Conservation (phyloP, 2,888 invertebrate species). For the Charanyca ferruginea region DNA sequence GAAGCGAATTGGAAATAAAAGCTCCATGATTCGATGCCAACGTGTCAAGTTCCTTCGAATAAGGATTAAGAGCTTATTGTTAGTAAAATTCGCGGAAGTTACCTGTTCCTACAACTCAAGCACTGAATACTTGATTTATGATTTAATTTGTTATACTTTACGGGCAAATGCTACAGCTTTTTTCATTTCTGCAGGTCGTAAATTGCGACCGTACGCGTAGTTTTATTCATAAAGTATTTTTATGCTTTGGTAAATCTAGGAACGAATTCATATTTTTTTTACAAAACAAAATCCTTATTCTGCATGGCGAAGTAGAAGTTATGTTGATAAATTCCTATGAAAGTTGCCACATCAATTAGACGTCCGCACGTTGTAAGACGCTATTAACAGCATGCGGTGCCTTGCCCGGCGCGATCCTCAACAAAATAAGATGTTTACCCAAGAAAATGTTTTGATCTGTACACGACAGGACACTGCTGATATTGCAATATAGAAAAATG, state of each 20-base stretch:
- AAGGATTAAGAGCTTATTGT: slow-evolving; percentile 85
- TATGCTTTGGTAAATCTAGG: slow-evolving; percentile 12
- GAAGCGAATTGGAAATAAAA: slow-evolving; percentile 78
- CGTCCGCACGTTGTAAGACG: slow-evolving; percentile 28
- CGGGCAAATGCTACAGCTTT: slow-evolving; percentile 37
- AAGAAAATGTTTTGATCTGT: slow-evolving; percentile 68
- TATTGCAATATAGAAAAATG: slow-evolving; percentile 67
- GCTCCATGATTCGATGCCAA: slow-evolving; percentile 73
- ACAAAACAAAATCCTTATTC: slow-evolving; percentile 1
- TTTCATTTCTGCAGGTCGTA: slow-evolving; percentile 55
- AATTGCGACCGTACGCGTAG: slow-evolving; percentile 23
- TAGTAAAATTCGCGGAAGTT: slow-evolving; percentile 76
- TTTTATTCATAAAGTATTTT: slow-evolving; percentile 27
- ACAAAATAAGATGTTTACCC: slow-evolving; percentile 39
- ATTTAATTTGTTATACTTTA: slow-evolving; percentile 57
- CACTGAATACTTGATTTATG: slow-evolving; percentile 63
- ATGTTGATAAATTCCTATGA: slow-evolving; percentile 29
- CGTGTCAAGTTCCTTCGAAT: slow-evolving; percentile 80
- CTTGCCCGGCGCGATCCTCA: slow-evolving; percentile 13
- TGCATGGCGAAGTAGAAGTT: not conserved
- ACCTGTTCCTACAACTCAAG: slow-evolving; percentile 67
- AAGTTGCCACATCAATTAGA: slow-evolving; percentile 54
- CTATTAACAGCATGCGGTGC: slow-evolving; percentile 56
- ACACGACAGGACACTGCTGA: slow-evolving; percentile 70
- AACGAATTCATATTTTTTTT: not conserved